Conservation (phyloP, 2,113 vertebrate genomes). For the Promerops cafer region DNA sequence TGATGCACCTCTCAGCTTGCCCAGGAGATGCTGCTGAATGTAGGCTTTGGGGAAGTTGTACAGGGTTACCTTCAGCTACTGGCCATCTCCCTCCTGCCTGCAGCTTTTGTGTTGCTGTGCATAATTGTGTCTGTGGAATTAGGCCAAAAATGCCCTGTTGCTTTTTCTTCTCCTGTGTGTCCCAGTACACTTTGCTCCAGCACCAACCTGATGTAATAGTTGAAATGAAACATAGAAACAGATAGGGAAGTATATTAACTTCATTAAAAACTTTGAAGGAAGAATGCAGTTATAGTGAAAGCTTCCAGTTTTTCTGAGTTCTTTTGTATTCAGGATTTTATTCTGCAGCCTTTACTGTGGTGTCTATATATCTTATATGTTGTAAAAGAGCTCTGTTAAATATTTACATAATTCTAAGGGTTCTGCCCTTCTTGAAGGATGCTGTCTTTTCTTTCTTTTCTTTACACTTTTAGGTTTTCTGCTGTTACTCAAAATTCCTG, state of each 20-base stretch:
- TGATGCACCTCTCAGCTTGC: background rate
- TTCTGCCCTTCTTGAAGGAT: background rate
- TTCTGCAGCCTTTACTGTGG: background rate
- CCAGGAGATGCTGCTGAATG: background rate
- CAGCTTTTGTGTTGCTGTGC: background rate
- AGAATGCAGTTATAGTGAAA: background rate
- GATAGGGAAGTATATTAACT: background rate
- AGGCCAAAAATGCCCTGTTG: fast-evolving
- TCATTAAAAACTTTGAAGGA: background rate
- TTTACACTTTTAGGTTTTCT: background rate
- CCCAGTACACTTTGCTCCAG: background rate
- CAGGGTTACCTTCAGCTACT: background rate
- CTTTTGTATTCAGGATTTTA: background rate
- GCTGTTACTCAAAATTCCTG: background rate
- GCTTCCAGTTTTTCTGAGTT: background rate
- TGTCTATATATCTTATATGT: background rate
- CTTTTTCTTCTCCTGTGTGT: background rate
- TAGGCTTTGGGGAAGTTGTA: background rate
- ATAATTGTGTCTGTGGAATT: fast-evolving
- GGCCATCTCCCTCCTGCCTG: background rate
- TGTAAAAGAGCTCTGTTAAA: background rate
- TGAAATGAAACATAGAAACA: background rate
- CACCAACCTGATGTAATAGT: background rate
- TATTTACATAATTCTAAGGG: background rate
- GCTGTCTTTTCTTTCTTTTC: background rate